Evolutionary conservation across 2,797 vertebrate species (phyloP).

Genomic region (Sebastes jordani): DNA sequence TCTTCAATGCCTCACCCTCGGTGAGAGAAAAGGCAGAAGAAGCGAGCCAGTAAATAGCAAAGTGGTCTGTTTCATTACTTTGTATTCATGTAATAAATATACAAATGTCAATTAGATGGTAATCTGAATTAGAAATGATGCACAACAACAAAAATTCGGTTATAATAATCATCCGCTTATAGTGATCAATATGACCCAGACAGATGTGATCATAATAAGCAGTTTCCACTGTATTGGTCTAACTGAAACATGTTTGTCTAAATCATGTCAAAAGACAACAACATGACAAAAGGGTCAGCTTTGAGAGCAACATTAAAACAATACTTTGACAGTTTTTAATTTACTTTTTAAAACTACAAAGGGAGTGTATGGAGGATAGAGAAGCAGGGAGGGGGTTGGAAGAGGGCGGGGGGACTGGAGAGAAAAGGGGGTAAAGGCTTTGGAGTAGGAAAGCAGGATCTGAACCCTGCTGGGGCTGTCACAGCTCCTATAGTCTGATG

Average conservation of each 20-base stretch:
- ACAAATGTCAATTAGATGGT: no score
- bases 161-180: no score
- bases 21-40: no score
- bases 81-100: no score
- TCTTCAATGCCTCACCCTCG: background rate
- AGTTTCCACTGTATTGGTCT: no score
- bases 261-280: background rate
- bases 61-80: no score
- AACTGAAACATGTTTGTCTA: background rate
- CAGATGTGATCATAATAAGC: no score
- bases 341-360: background rate
- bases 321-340: background rate
- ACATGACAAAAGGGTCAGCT: background rate
- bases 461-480: slow-evolving; percentile 60
- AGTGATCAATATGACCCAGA: no score
- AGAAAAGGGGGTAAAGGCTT: slow-evolving; percentile 4
- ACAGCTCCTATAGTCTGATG: slow-evolving; percentile 28
- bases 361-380: background rate
- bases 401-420: background rate
- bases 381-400: background rate
- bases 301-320: background rate
- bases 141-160: no score
- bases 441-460: slow-evolving; percentile 35
- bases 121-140: no score
- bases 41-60: no score